Evolutionary conservation across 1,140 invertebrate genomes (phyloP).

Genomic region (Cydia fagiglandana): DNA sequence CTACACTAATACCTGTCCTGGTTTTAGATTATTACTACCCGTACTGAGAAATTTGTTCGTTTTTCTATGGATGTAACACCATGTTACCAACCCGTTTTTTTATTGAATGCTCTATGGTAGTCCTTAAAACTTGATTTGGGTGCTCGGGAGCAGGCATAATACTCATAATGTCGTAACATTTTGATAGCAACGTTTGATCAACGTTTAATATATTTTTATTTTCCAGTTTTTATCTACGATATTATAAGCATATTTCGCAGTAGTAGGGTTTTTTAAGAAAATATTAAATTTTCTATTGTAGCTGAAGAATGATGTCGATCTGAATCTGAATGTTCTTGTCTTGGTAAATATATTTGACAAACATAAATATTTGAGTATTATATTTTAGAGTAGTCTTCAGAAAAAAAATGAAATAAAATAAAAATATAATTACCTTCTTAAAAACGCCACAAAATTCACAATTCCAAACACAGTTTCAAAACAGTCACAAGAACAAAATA

Average conservation of each 20-base stretch:
- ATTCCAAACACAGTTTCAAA: conserved; percentile 20
- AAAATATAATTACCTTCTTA: conserved; percentile 29
- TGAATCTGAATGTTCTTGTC: too few species aligned
- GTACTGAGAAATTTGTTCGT: too few species aligned
- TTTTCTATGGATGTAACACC: too few species aligned
- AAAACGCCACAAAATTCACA: conserved; percentile 27
- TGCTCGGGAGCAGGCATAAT: not conserved
- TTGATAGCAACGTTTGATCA: not conserved
- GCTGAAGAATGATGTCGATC: too few species aligned
- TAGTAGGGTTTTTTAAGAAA: not conserved
- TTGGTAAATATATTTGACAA: too few species aligned
- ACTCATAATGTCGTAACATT: not conserved
- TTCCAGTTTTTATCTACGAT: not conserved
- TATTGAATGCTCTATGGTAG: not conserved
- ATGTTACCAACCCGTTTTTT: not conserved
- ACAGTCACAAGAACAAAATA: conserved; percentile 11
- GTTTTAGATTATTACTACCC: too few species aligned
- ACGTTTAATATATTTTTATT: not conserved
- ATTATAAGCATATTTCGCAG: not conserved
- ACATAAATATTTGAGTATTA: too few species aligned
- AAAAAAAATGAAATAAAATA: not conserved
- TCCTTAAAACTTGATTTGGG: too few species aligned
- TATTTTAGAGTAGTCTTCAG: too few species aligned
- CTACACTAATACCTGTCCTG: too few species aligned
- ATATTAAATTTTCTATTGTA: too few species aligned